Base-by-base conservation (phyloP, 2,113 vertebrate genomes). In the Pygathrix nemaeus region DNA sequence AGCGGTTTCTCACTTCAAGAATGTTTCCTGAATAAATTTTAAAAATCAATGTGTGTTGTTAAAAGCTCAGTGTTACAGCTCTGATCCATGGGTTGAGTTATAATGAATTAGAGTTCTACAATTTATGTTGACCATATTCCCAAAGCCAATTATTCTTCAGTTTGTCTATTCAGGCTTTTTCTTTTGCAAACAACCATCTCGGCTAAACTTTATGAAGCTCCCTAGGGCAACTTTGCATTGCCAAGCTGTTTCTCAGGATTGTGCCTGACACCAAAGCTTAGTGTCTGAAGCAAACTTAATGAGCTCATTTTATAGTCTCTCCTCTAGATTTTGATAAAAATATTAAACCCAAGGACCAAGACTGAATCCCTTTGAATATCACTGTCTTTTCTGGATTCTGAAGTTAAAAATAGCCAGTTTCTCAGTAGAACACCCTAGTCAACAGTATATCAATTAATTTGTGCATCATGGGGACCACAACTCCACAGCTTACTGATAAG, bases 211-310 rank as follows among this genome's bases (percentile, higher is more conserved):
- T 50, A 68, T 50, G 32, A 32, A 30, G 32, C 86, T 97, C 76
- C 81, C 66, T 13, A 35, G 61, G 55, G 89, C 21, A 50, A 30
- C 27, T 57, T 32, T 61, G 10, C 20, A 85, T 50, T 43, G n/a
- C 20, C 79, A 70, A 79, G n/a, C 52, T 57, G 82, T 94, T 94
- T 87, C 86, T 95, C 88, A 88, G 48, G 38, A 75, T 21, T 57
- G 27, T 86, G 52, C 23, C 48, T 64, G 59, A 70, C 32, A 81
- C 21, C 66, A 18, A 59, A 84, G 32, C 11, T 88, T 88, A 75
- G 68, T 80, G 66, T 79, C 78, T 32, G 25, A 88, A 82, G 55
- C n/a, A 93, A 94, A 94, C 20, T 89, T 97, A 94, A 96, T 90
- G 75, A 96, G 80, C 35, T 92, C 32, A 64, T 92, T 90, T 79